Percentiles rank a stretch among this genome's conserved stretches.
These are phyloP conservation scores for Napeogenes inachia DNA, from an alignment of 2,888 invertebrate genomes.

Conservation along the genomic window DNA sequence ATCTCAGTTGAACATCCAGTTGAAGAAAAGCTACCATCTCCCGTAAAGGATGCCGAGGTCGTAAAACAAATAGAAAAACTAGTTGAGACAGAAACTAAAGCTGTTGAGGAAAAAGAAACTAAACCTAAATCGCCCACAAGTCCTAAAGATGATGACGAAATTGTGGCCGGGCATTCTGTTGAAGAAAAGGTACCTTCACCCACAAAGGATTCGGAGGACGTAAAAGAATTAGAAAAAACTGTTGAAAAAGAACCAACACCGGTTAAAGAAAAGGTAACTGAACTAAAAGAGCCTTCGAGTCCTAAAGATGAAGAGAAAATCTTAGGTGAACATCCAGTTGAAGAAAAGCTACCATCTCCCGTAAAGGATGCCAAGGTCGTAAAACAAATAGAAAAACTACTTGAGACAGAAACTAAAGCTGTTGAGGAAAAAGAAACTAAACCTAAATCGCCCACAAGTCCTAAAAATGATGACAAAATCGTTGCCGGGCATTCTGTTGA, in stretches of 20 bases:
- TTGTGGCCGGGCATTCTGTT: not conserved
- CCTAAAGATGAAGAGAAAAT: too few relatives aligned
- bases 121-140: not conserved
- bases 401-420: conserved; percentile 20
- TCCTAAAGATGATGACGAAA: not conserved
- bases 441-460: not conserved
- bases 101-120: conserved; percentile 1
- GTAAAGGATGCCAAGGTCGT: not conserved
- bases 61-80: conserved; percentile 5
- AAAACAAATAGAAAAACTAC: conserved; percentile 7
- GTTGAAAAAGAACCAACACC: too few relatives aligned
- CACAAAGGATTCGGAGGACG: not conserved
- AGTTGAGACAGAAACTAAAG: conserved; percentile 21
- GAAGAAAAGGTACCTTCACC: not conserved
- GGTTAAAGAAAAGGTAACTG: too few relatives aligned
- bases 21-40: conserved; percentile 2
- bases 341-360: conserved; percentile 3
- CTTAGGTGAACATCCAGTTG: not conserved
- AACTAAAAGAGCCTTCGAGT: too few relatives aligned
- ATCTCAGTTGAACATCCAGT: not conserved
- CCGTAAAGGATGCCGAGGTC: not conserved
- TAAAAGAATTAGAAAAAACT: conserved; percentile 15
- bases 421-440: not conserved
- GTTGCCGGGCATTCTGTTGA: too few relatives aligned
- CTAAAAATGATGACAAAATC: too few relatives aligned